Percentiles rank a stretch among this genome's conserved stretches.
These are phyloP conservation scores for Pycnonotus jocosus DNA, from an alignment of 2,113 vertebrate species.

Conservation along the genomic window DNA sequence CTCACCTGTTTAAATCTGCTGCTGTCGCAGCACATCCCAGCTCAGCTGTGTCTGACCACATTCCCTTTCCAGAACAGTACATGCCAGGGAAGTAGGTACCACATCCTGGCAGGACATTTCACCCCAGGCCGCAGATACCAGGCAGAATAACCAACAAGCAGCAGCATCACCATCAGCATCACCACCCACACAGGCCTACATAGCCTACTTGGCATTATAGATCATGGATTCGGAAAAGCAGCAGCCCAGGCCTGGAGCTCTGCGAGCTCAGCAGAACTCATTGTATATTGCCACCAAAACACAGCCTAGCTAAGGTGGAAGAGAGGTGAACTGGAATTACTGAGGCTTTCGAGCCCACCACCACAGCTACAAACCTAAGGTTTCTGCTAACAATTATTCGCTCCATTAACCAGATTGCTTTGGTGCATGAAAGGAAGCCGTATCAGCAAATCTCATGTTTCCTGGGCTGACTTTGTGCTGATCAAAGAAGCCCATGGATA, in stretches of 20 bases:
- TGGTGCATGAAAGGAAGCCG: not conserved
- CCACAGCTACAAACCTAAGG: not conserved
- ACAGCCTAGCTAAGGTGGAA: not conserved
- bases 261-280: not conserved
- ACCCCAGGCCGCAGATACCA: not conserved
- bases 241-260: not conserved
- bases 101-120: not conserved
- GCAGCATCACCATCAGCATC: not conserved
- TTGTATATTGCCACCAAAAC: not conserved
- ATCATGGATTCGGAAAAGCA: not conserved
- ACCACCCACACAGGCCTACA: not conserved
- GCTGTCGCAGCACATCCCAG: not conserved
- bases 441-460: not conserved
- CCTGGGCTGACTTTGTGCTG: not conserved
- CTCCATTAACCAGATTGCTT: not conserved
- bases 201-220: not conserved
- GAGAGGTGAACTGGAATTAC: not conserved
- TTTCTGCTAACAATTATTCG: constrained; percentile 19
- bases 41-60: not conserved
- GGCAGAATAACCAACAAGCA: not conserved
- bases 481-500: not conserved
- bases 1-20: not conserved
- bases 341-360: not conserved
- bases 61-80: not conserved
- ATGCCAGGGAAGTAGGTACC: not conserved